phyloP scores from a whole-genome alignment of 2,888 invertebrate genomes.

The Meteorus colon region DNA sequence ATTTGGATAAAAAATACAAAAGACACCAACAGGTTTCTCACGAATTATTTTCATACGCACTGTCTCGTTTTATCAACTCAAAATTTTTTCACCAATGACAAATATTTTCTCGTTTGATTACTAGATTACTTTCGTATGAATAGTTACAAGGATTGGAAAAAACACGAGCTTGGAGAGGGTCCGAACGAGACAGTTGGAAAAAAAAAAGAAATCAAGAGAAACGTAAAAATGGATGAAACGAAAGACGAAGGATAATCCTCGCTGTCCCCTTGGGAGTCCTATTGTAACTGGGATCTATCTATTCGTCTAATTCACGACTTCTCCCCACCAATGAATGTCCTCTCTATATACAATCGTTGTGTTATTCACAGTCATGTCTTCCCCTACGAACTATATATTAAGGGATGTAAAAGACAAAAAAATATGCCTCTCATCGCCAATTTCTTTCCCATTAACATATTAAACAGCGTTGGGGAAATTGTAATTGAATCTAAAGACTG shows the following conservation, averaged over 20 bases:
- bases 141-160: too few species aligned
- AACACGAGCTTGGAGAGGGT: too few species aligned
- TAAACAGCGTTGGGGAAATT: too few species aligned
- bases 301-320: constrained; percentile 6
- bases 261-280: constrained; percentile 17
- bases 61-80: not conserved
- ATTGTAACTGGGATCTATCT: not conserved
- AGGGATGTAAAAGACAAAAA: too few species aligned
- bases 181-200: not conserved
- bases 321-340: not conserved
- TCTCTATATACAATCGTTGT: not conserved
- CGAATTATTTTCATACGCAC: not conserved
- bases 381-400: too few species aligned
- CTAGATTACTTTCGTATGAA: not conserved
- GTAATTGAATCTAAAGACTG: too few species aligned
- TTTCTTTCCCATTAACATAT: too few species aligned
- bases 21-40: not conserved
- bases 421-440: too few species aligned
- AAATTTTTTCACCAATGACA: constrained; percentile 13
- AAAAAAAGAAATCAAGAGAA: not conserved
- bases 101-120: constrained; percentile 44
- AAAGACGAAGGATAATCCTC: constrained; percentile 14
- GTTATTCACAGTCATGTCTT: not conserved
- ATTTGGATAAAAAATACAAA: too few species aligned
- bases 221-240: not conserved